Evolutionary conservation across 2,113 vertebrate genomes (phyloP).

Genomic region (Rhegmatorhina hoffmannsi): DNA sequence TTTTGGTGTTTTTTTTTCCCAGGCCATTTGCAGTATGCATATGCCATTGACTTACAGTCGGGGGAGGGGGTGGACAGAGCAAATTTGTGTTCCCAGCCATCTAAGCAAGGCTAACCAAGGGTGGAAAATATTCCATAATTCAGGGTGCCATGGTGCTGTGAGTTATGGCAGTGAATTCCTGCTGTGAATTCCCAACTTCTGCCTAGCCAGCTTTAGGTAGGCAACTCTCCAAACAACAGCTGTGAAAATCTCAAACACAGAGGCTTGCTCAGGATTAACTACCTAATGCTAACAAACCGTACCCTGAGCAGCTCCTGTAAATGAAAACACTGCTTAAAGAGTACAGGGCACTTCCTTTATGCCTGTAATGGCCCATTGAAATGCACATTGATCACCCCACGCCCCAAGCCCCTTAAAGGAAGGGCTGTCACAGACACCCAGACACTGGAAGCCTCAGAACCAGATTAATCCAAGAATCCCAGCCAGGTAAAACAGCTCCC

Average conservation of each 20-base stretch:
- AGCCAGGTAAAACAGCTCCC: neutral
- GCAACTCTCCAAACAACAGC: neutral
- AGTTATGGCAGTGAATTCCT: neutral
- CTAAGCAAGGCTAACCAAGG: neutral
- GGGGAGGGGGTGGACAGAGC: neutral
- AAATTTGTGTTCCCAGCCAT: neutral
- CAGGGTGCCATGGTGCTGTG: neutral
- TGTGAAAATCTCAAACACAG: neutral
- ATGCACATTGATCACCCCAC: fast-evolving
- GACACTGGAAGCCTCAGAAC: neutral
- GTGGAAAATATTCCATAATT: neutral
- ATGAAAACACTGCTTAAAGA: neutral
- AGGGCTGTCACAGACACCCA: neutral
- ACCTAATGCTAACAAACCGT: neutral
- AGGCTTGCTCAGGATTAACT: neutral
- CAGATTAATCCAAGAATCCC: neutral
- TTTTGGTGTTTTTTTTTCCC: neutral
- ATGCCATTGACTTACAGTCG: neutral
- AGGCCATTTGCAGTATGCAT: neutral
- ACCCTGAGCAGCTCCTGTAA: neutral
- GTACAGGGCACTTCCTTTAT: neutral
- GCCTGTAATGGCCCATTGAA: neutral
- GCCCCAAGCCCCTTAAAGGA: neutral
- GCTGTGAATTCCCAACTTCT: neutral
- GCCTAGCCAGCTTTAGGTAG: neutral